Base-by-base conservation (phyloP, 2,888 invertebrate genomes). In the Drosophila nigricruria region DNA sequence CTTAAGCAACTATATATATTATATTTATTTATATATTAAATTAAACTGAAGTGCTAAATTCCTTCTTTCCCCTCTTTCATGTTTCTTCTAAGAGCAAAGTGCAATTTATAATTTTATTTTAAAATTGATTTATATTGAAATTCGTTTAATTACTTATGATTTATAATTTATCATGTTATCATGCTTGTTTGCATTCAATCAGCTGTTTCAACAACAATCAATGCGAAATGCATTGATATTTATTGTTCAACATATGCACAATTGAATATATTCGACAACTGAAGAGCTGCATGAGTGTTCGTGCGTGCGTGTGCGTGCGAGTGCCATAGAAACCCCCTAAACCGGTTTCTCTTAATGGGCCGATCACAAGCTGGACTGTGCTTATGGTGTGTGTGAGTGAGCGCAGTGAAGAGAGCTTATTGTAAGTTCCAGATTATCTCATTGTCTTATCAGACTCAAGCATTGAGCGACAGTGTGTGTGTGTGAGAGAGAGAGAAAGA, bases 341-440 rank as follows among this genome's bases (percentile, higher is more conserved):
- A 75, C 77, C 61, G 63, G 77, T 77, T 77, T 43, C 32, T 18
- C 3, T 59, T 18, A 57, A 56, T 23, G 38, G 23, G 50, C 40
- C 34, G 60, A 34, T 63, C 53, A 72, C 42, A 71, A 76, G 62
- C 56, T 43, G 53, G 43, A 68, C 50, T 60, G 25, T 23, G 56
- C 6, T 34, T 30, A n/a, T 32, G 53, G 43, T 27, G 59, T 32
- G 47, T 42, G 42, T 45, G 40, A 40, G 67, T 47, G 47, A 42
- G 60, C 25, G 12, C 30, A 32, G 36, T 47, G 23, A 36, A 52
- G 49, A 30, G 49, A 52, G 52, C 23, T 59, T 52, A 62, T 40
- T 59, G 32, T 32, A 64, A 58, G 64, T 62, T 70, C 42, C 59
- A 53, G 65, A 66, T 75, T 59, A 47, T 47, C 61, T 67, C 75